These are phyloP conservation scores for Brachycybe producta DNA, from an alignment of 2,888 invertebrate genomes.

Conservation along the genomic window DNA sequence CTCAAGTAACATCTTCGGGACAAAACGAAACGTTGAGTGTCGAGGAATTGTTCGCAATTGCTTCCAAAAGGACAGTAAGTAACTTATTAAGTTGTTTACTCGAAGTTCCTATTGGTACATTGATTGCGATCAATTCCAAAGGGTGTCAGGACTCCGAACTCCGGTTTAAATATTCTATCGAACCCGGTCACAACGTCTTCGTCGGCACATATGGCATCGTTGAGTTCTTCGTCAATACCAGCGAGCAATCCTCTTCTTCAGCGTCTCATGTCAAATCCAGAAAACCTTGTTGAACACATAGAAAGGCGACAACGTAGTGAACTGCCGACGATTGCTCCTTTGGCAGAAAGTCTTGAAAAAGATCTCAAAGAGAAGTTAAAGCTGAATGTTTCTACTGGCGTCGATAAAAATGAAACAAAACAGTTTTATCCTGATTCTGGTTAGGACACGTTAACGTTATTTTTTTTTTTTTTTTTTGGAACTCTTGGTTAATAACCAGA, in stretches of 20 bases:
- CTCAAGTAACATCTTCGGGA: conserved; percentile 8
- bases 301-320: conserved; percentile 58
- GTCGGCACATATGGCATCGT: too few relatives aligned
- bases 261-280: conserved; percentile 68
- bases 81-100: too few relatives aligned
- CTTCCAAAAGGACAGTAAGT: conserved; percentile 5
- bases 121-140: background rate
- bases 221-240: too few relatives aligned
- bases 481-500: background rate
- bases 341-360: conserved; percentile 21
- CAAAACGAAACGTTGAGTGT: conserved; percentile 20
- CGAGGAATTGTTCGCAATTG: conserved; percentile 23
- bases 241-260: conserved; percentile 46
- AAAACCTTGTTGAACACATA: conserved; percentile 71
- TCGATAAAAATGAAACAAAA: background rate
- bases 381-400: background rate
- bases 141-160: background rate
- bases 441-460: background rate
- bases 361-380: conserved; percentile 21
- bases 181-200: background rate
- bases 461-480: background rate
- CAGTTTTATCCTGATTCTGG: background rate
- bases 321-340: conserved; percentile 2
- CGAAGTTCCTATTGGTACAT: too few relatives aligned
- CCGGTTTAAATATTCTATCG: background rate